phyloP scores from a whole-genome alignment of 2,797 vertebrate genomes.

The Botia kubotai region DNA sequence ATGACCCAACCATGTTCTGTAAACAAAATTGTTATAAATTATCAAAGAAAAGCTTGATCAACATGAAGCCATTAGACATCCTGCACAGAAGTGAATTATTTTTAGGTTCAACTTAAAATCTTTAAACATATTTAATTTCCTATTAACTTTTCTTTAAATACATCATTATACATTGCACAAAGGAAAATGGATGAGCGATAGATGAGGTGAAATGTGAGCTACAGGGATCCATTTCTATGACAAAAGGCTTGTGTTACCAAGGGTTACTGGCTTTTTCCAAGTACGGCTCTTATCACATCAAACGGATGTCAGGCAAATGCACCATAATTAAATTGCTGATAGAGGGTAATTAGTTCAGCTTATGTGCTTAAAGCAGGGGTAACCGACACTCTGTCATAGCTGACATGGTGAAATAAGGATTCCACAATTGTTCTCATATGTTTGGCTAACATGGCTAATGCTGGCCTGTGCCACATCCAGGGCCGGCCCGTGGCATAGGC shows the following conservation, averaged over 20 bases:
- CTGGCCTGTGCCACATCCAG: constrained; percentile 7
- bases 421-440: constrained; percentile 55
- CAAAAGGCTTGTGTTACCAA: constrained; percentile 59
- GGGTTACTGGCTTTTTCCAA: constrained; percentile 35
- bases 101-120: not conserved
- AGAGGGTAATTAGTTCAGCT: constrained; percentile 62
- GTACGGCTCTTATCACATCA: constrained; percentile 31
- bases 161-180: constrained; percentile 3
- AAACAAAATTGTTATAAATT: no score
- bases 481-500: no score
- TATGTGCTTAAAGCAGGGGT: constrained; percentile 42
- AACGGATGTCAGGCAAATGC: constrained; percentile 51
- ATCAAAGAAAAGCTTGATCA: no score
- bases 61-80: not conserved
- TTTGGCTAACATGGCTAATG: constrained; percentile 16
- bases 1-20: no score
- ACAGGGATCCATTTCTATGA: constrained; percentile 44
- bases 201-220: constrained; percentile 39
- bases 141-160: not conserved
- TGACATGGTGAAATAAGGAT: constrained; percentile 37
- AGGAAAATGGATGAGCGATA: not conserved
- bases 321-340: constrained; percentile 61
- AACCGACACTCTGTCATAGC: constrained; percentile 45
- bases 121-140: constrained; percentile 7
- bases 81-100: not conserved